A percentile compares a stretch with the other conserved stretches of the same genome.
Evolutionary conservation across 2,888 invertebrate species (phyloP).

Genomic region (Scaptomyza tumidula): DNA sequence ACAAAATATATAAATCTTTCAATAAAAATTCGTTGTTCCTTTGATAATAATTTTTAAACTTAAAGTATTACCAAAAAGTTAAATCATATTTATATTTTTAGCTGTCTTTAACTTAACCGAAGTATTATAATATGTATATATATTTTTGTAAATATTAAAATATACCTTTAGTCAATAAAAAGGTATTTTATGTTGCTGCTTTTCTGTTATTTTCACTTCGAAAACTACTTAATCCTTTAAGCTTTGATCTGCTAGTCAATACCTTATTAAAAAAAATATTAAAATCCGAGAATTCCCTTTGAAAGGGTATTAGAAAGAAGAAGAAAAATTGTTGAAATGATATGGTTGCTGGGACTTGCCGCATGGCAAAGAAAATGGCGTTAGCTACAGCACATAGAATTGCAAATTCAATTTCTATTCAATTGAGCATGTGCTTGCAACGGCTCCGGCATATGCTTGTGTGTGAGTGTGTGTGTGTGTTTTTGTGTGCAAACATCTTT

Average conservation of each 20-base stretch:
- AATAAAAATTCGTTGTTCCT: no score
- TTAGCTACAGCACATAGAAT: slow-evolving; percentile 73
- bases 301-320: slow-evolving; percentile 27
- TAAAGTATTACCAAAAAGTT: no score
- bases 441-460: slow-evolving; percentile 62
- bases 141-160: background rate
- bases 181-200: background rate
- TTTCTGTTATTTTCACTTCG: background rate
- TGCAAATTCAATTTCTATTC: slow-evolving; percentile 80
- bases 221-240: background rate
- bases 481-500: background rate
- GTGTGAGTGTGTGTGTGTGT: slow-evolving; percentile 15
- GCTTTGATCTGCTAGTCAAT: background rate
- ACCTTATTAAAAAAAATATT: background rate
- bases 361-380: slow-evolving; percentile 72
- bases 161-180: background rate
- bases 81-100: no score
- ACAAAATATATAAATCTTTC: no score
- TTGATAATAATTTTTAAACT: no score
- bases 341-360: slow-evolving; percentile 44
- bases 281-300: background rate
- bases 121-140: no score
- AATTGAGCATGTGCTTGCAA: slow-evolving; percentile 79
- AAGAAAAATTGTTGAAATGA: slow-evolving; percentile 7
- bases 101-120: no score